Evolutionary conservation across 53 echinoderm and acorn worm genomes (phyloP), one percentile per base, ranked within the genome.

Genomic region (Echinometra lucunter): DNA sequence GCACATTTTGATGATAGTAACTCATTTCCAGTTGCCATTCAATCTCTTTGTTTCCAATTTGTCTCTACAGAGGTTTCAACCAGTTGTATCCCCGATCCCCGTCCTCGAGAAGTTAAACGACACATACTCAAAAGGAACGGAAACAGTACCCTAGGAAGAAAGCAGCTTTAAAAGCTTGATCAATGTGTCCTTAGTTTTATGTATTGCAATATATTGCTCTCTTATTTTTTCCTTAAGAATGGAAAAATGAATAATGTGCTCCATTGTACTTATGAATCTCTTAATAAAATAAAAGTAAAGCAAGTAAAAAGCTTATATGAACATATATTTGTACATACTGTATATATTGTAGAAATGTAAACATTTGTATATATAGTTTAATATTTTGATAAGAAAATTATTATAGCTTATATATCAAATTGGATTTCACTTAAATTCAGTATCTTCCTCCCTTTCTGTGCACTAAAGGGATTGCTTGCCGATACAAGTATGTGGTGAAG

Each of bases 81-180:
- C 97, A 40, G 99, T 99, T 19, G 99, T 99, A n/a, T 99, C 99
- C 55, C 99, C 98, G 7, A 98, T 98, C 66, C 98, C 98, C 15
- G 98, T 98, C 44, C 98, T 99, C 92, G 99, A 99, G 60, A 99
- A 99, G 93, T 91, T 99, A 42, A 99, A 99, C 58, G 99, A 99
- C 92, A 99, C 96, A 40, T 99, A 99, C 89, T 99, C 99, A 75
- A 99, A 99, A 95, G 99, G 99, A 89, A 97, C 99, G 47, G 99
- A 99, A 85, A 99, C 99, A 30, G 98, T 99, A 66, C 99, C 99
- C 45, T 98, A 91, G 35, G 30, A 6, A 58, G 60, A 11, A 1
- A 40, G 40, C 21, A 6, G 40, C 78, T 78, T 19, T 5, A 21
- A 10, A 40, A 42, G 2, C 42, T 38, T 69, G 32, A 38, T 19